Evolutionary conservation across 2,888 invertebrate genomes (phyloP).

Genomic region (Eilema caniola): DNA sequence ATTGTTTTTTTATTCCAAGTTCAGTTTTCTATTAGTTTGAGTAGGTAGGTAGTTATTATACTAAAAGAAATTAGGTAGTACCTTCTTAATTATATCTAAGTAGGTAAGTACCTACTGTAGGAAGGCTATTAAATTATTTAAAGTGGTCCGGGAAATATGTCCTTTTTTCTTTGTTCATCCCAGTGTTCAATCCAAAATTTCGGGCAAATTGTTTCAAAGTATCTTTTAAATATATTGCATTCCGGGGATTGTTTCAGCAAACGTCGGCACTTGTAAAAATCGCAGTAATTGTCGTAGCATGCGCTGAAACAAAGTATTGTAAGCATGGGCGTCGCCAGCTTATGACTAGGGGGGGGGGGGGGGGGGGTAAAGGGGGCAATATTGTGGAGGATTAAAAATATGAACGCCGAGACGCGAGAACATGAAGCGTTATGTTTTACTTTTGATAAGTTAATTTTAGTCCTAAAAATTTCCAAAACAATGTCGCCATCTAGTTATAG

Average conservation of each 20-base stretch:
- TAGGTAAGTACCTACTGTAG: neutral
- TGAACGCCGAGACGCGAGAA: too few relatives aligned
- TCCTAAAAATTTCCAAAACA: too few relatives aligned
- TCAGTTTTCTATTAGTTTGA: too few relatives aligned
- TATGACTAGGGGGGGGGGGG: too few relatives aligned
- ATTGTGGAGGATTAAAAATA: too few relatives aligned
- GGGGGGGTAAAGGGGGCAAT: too few relatives aligned
- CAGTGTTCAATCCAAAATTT: slow-evolving; percentile 79
- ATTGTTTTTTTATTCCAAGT: too few relatives aligned
- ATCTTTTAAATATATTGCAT: slow-evolving; percentile 80
- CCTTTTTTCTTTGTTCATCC: slow-evolving; percentile 75
- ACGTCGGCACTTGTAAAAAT: slow-evolving; percentile 74
- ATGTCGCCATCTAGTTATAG: too few relatives aligned
- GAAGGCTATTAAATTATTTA: slow-evolving; percentile 31
- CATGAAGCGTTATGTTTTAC: too few relatives aligned
- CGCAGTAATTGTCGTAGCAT: slow-evolving; percentile 81
- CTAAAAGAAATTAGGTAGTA: neutral
- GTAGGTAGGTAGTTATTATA: too few relatives aligned
- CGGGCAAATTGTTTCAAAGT: slow-evolving; percentile 81
- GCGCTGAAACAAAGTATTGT: slow-evolving; percentile 60
- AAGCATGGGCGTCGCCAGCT: too few relatives aligned
- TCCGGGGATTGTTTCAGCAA: slow-evolving; percentile 71
- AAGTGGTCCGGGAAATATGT: slow-evolving; percentile 78
- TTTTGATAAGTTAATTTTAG: too few relatives aligned
- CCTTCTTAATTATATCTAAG: neutral